Percentiles rank a stretch among this genome's conserved stretches.
phyloP scores from a whole-genome alignment of 2,888 invertebrate genomes.

The Harpalus rufipes region DNA sequence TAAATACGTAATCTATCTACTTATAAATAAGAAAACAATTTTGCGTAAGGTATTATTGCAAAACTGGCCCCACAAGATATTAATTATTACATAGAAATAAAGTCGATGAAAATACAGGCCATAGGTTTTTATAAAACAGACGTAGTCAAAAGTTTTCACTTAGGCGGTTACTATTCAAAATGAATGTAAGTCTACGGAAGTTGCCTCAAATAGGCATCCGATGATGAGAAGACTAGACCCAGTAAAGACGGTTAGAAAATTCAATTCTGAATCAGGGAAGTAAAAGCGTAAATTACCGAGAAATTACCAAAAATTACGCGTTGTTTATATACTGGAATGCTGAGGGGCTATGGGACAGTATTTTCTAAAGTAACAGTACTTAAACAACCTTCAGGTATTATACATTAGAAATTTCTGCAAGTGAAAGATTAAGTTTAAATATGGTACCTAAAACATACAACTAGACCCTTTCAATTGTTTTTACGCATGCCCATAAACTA shows the following conservation, averaged over 20 bases:
- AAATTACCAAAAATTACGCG: too few species aligned
- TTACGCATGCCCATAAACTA: too few species aligned
- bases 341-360: too few species aligned
- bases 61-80: constrained; percentile 66
- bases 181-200: constrained; percentile 34
- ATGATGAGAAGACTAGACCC: constrained; percentile 58
- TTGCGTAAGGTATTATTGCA: constrained; percentile 58
- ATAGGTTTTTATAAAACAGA: constrained; percentile 47
- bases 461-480: too few species aligned
- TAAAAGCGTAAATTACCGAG: too few species aligned
- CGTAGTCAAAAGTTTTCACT: constrained; percentile 46
- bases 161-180: constrained; percentile 43
- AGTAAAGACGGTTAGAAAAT: neutral
- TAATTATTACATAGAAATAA: constrained; percentile 56
- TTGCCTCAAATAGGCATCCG: constrained; percentile 58
- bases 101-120: constrained; percentile 65
- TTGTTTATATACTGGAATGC: too few species aligned
- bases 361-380: too few species aligned
- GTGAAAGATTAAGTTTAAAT: too few species aligned
- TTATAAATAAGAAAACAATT: constrained; percentile 65
- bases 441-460: too few species aligned
- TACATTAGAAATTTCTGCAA: too few species aligned
- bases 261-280: too few species aligned
- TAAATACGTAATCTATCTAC: constrained; percentile 65
- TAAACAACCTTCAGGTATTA: too few species aligned